Evolutionary conservation across 1,140 invertebrate genomes (phyloP).

Genomic region (Pogonomyrmex californicus): DNA sequence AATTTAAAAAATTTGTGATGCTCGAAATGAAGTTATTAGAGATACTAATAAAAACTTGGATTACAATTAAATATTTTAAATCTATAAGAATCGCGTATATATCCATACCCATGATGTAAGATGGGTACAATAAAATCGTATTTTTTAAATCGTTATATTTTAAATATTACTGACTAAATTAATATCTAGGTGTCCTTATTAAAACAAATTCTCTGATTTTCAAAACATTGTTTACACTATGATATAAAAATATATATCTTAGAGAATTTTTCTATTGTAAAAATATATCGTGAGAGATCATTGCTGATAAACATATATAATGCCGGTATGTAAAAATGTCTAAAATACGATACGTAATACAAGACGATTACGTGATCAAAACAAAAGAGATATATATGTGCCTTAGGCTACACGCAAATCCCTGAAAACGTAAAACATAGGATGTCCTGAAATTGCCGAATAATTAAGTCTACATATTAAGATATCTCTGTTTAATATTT

Average conservation of each 20-base stretch:
- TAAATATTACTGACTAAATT: constrained; percentile 13
- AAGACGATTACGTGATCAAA: constrained; percentile 25
- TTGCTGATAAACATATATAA: constrained; percentile 14
- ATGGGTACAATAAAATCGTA: not conserved
- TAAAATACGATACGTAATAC: constrained; percentile 15
- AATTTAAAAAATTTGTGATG: not conserved
- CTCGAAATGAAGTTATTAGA: constrained; percentile 11
- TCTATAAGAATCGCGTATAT: not conserved
- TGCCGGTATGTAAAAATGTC: constrained; percentile 17
- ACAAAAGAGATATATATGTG: constrained; percentile 32
- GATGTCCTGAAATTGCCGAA: constrained; percentile 83
- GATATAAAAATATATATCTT: constrained; percentile 61
- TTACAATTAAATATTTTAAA: not conserved
- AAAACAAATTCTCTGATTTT: constrained; percentile 12
- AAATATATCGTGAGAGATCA: constrained; percentile 21
- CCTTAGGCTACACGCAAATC: constrained; percentile 67
- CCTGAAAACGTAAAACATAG: constrained; percentile 81
- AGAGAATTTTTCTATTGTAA: constrained; percentile 22
- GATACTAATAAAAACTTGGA: not conserved
- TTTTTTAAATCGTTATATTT: not conserved
- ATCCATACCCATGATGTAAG: constrained; percentile 11
- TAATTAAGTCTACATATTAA: constrained; percentile 83
- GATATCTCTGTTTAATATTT: constrained; percentile 82
- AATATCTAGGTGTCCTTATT: constrained; percentile 11
- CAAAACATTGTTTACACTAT: not conserved